Base-by-base conservation (phyloP, 2,797 vertebrate genomes). In the Lacerta bilineata region DNA sequence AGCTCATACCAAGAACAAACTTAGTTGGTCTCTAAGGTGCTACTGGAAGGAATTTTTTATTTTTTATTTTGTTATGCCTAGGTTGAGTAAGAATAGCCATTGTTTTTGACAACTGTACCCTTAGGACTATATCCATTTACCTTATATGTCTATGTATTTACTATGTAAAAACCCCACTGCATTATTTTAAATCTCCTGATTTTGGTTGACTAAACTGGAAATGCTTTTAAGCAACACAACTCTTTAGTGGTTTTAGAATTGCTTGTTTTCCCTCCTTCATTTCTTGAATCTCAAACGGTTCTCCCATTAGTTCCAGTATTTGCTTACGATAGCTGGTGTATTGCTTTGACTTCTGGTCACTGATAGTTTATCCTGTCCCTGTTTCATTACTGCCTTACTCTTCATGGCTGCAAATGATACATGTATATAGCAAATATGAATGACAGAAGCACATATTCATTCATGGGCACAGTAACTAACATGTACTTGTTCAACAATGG, bases 161-260 rank as follows among this genome's bases (percentile, higher is more conserved):
- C 20, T 33, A 76, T 76, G 29, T 11, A 80, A 80, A 61, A 10
- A 1, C 20, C 29, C n/a, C 20, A 74, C 74, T 25, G 25, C 18
- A 11, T 20, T 72, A 23, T 84, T 36, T 74, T 27, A 72, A 74
- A 39, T 13, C 50, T 29, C 50, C 20, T 84, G 6, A 43, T 50
- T 84, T 59, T n/a, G 7, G 59, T 33, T 75, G 5, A 33, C 10
- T 74, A 74, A 20, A 72, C 18, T 5, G 39, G 69, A 25, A 59
- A 72, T 59, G 72, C 3, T 23, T 84, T 84, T 74, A 59, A 36
- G 13, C 9, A 84, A 50, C n/a, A 74, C n/a, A 61, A 59, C 33
- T 74, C 50, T 55, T 29, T 27, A 84, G 50, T 75, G 46, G 55
- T 84, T 84, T 84, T 39, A 3, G 20, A 84, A 84, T 74, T 13